Percentiles rank a stretch among this genome's conserved stretches.
Conservation (phyloP, 2,888 invertebrate species). For the Tiliacea aurago region DNA sequence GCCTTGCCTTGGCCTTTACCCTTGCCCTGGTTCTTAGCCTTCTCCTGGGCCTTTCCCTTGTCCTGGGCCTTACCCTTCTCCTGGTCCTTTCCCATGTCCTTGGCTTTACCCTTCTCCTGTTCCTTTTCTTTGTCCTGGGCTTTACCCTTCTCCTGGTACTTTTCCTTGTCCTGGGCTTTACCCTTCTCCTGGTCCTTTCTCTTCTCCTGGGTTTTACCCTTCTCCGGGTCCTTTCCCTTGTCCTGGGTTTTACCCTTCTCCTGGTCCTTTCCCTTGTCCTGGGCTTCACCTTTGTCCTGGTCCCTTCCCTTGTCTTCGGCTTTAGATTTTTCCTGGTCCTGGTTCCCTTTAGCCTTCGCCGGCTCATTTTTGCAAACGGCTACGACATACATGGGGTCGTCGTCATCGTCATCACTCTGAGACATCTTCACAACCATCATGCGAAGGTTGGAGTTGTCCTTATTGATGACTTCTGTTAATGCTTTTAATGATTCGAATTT, state of each 20-base stretch:
- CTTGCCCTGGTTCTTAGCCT: not conserved
- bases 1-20: not conserved
- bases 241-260: not conserved
- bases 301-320: not conserved
- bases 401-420: not conserved
- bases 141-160: not conserved
- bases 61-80: not conserved
- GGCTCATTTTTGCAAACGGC: not conserved
- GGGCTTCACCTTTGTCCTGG: no score
- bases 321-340: not conserved
- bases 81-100: not conserved
- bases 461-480: conserved; percentile 2
- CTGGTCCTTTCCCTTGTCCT: not conserved
- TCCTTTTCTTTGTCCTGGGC: not conserved
- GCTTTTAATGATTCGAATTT: conserved; percentile 3
- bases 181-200: not conserved
- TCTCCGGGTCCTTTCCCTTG: not conserved
- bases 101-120: not conserved
- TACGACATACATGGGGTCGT: conserved; percentile 7
- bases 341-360: not conserved
- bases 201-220: not conserved
- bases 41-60: not conserved
- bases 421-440: conserved; percentile 7
- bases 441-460: not conserved
- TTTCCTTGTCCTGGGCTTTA: not conserved